These are phyloP conservation scores for Esox masquinongy DNA, from an alignment of 2,797 vertebrate species.

Conservation along the genomic window DNA sequence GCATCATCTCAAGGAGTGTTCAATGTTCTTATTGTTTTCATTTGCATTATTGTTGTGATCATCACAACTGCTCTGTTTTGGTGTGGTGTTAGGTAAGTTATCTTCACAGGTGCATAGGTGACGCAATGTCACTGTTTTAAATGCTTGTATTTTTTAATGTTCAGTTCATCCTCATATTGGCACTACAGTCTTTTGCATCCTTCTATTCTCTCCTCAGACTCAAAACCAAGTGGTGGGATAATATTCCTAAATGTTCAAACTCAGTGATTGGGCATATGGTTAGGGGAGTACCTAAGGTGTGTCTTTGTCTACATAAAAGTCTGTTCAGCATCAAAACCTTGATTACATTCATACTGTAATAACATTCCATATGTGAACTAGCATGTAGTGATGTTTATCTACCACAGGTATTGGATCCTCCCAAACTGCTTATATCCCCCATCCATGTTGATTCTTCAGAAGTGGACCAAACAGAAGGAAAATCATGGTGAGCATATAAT, in stretches of 20 bases:
- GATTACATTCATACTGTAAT: neutral
- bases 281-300: neutral
- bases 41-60: neutral
- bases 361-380: neutral
- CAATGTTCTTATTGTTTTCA: neutral
- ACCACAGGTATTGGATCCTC: neutral
- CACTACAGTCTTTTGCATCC: neutral
- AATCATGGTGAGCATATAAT: slow-evolving; percentile 24
- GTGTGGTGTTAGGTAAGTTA: slow-evolving; percentile 39
- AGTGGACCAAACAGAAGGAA: slow-evolving; percentile 12
- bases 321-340: neutral
- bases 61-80: slow-evolving; percentile 10
- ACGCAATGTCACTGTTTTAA: neutral
- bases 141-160: neutral
- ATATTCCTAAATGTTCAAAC: slow-evolving; percentile 25
- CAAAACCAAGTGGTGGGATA: slow-evolving; percentile 44
- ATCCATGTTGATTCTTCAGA: slow-evolving; percentile 22
- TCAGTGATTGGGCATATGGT: neutral
- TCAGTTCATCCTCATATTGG: neutral
- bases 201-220: slow-evolving; percentile 31
- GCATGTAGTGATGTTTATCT: neutral
- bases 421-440: slow-evolving; percentile 22
- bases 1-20: neutral
- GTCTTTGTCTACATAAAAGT: neutral
- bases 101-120: neutral